phyloP scores from a whole-genome alignment of 37 sponge, comb jelly and placozoan species.

The Aplysina aerophoba region DNA sequence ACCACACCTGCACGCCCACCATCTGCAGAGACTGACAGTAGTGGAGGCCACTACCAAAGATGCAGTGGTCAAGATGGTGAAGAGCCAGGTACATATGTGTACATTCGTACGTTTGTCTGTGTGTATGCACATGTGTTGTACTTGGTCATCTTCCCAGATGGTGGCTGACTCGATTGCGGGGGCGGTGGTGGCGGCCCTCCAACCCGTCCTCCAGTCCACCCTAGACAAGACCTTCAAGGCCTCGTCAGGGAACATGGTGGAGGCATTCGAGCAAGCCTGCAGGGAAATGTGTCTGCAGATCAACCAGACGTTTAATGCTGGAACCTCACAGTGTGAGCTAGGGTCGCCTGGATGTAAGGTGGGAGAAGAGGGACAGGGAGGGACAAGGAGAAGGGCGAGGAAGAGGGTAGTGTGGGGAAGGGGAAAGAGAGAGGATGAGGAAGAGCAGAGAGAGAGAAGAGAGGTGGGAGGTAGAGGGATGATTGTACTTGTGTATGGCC shows the following conservation, averaged over 20 bases:
- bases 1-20: no score
- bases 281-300: slow-evolving; percentile 81
- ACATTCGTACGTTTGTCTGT: slow-evolving; percentile 4
- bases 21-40: no score
- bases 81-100: slow-evolving; percentile 34
- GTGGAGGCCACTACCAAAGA: slow-evolving; percentile 3
- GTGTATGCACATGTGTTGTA: slow-evolving; percentile 33
- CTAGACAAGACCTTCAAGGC: slow-evolving; percentile 53
- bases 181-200: slow-evolving; percentile 41
- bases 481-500: no score
- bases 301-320: slow-evolving; percentile 68
- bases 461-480: no score
- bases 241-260: slow-evolving; percentile 37
- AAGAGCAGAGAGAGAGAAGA: no score
- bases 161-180: slow-evolving; percentile 46
- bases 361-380: no score
- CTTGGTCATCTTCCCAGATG: background rate
- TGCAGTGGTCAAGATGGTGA: slow-evolving; percentile 24
- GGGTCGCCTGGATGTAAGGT: no score
- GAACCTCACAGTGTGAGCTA: slow-evolving; percentile 80
- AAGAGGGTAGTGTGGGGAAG: no score
- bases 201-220: slow-evolving; percentile 19
- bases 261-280: slow-evolving; percentile 69
- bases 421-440: no score
- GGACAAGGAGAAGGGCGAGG: no score